Evolutionary conservation across 2,888 invertebrate species (phyloP).

Genomic region (Eupeodes luniger): DNA sequence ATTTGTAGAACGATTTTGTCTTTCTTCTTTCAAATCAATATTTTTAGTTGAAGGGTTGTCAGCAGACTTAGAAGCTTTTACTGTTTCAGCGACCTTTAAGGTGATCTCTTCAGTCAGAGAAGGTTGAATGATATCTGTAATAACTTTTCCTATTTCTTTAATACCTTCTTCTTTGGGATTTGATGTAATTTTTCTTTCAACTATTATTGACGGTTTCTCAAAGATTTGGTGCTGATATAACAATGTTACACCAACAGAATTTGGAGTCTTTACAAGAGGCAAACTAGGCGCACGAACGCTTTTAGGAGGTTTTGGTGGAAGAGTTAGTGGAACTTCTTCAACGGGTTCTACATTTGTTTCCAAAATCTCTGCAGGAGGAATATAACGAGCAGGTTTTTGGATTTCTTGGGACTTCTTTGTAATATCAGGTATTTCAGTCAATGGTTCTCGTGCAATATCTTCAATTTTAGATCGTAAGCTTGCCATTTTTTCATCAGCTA

Average conservation of each 20-base stretch:
- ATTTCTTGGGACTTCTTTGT: background rate
- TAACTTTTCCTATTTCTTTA: background rate
- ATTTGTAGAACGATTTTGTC: background rate
- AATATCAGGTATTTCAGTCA: background rate
- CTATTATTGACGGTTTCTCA: background rate
- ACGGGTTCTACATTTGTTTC: background rate
- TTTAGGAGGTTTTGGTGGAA: conserved; percentile 27
- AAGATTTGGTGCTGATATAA: conserved; percentile 46
- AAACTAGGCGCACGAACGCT: background rate
- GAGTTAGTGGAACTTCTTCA: background rate
- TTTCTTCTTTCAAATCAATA: background rate
- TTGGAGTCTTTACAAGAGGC: conserved; percentile 43
- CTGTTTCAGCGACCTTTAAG: background rate
- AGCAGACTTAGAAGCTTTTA: background rate
- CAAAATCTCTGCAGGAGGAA: background rate
- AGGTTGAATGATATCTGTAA: background rate
- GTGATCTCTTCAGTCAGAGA: background rate
- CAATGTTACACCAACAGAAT: conserved; percentile 61
- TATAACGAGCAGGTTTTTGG: background rate
- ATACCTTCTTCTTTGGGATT: background rate
- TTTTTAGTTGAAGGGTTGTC: background rate
- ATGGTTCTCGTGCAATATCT: conserved; percentile 36
- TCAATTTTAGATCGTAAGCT: conserved; percentile 52
- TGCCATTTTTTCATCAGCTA: conserved; percentile 64
- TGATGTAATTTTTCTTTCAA: background rate